Evolutionary conservation across 2,888 invertebrate species (phyloP).

Genomic region (Choreutis nemorana): DNA sequence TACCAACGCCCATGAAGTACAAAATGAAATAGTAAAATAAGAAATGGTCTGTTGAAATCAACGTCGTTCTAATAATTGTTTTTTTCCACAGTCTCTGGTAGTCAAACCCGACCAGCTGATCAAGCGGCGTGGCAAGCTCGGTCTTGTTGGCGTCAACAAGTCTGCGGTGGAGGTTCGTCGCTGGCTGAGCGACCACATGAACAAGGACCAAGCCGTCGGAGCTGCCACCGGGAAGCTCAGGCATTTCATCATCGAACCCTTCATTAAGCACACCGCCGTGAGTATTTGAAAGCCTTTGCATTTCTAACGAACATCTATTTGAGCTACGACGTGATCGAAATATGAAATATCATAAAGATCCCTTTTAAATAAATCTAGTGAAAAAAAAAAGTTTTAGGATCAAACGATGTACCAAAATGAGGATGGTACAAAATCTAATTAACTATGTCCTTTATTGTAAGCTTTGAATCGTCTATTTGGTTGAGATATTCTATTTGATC

Average conservation of each 20-base stretch:
- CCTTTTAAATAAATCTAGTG: too few species aligned
- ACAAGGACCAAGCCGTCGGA: constrained; percentile 88
- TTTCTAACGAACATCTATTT: too few species aligned
- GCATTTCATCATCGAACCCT: constrained; percentile 97
- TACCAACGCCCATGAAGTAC: background rate
- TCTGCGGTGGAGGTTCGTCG: constrained; percentile 78
- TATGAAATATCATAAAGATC: too few species aligned
- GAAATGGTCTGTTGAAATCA: background rate
- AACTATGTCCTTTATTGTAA: too few species aligned
- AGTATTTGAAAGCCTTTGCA: too few species aligned
- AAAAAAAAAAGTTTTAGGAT: too few species aligned
- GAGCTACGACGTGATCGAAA: too few species aligned
- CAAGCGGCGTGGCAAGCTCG: constrained; percentile 96
- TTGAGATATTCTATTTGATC: too few species aligned
- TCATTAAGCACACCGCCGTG: constrained; percentile 88
- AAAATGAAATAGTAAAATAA: background rate
- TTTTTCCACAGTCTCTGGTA: constrained; percentile 84
- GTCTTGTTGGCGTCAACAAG: constrained; percentile 94
- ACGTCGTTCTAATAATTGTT: background rate
- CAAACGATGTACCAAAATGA: too few species aligned
- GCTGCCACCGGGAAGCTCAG: constrained; percentile 87
- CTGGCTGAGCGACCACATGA: constrained; percentile 88
- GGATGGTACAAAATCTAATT: too few species aligned
- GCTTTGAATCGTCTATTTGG: too few species aligned
- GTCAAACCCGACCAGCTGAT: constrained; percentile 99